Conservation (phyloP, 37 sponge, comb jelly and placozoan genomes). For the Haliclona indistincta region DNA sequence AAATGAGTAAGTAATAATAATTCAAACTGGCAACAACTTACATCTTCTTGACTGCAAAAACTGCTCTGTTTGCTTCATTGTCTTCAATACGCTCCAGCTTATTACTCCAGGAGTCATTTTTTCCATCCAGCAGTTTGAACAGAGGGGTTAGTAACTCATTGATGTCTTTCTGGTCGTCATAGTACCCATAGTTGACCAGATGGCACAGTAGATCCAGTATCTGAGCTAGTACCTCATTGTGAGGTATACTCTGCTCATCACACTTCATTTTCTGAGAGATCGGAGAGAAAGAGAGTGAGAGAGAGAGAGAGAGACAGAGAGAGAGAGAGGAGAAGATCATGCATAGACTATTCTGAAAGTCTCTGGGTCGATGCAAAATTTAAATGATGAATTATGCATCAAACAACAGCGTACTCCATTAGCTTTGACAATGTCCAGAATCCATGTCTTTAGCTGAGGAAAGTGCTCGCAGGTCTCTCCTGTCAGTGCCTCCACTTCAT, state of each 20-base stretch:
- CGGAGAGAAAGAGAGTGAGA: too few species aligned
- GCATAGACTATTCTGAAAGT: too few species aligned
- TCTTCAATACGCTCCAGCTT: conserved; percentile 40
- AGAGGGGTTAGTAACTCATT: conserved; percentile 56
- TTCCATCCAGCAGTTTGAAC: conserved; percentile 69
- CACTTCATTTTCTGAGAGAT: background rate
- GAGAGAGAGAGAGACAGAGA: too few species aligned
- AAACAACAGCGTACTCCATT: conserved; percentile 13
- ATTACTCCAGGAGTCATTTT: too few species aligned
- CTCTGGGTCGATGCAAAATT: too few species aligned
- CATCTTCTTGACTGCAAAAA: conserved; percentile 51
- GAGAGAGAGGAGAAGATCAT: too few species aligned
- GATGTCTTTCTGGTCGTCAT: conserved; percentile 66
- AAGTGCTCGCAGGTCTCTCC: conserved; percentile 48
- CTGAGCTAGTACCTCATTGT: conserved; percentile 38
- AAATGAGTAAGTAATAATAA: too few species aligned
- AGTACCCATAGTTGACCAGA: conserved; percentile 76
- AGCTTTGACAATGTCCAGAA: background rate
- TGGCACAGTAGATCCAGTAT: conserved; percentile 44
- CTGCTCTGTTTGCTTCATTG: conserved; percentile 42
- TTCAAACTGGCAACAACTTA: background rate
- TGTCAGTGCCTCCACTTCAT: conserved; percentile 39
- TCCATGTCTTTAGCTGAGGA: conserved; percentile 49
- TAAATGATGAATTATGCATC: too few species aligned
- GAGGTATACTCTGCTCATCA: background rate